These are phyloP conservation scores for Papilio elwesi DNA, from an alignment of 2,888 invertebrate genomes.

Conservation along the genomic window DNA sequence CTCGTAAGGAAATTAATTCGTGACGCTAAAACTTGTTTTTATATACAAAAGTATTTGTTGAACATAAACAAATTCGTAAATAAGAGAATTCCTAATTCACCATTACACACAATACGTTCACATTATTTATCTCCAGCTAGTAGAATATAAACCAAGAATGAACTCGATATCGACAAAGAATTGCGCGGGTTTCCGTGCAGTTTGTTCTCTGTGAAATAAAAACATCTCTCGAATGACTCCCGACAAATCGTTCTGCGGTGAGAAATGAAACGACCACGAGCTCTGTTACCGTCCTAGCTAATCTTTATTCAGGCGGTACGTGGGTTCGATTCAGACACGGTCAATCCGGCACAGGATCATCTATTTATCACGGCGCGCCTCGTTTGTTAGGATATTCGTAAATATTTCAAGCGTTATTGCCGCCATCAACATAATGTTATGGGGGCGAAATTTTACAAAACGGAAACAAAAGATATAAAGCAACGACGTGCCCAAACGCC, in stretches of 20 bases:
- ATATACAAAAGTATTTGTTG: not conserved
- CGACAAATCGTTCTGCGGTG: conserved; percentile 46
- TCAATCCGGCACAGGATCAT: conserved; percentile 72
- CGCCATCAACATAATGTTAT: conserved; percentile 83
- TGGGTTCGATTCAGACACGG: conserved; percentile 58
- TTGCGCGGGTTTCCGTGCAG: conserved; percentile 41
- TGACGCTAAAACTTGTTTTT: not conserved
- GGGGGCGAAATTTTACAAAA: conserved; percentile 81
- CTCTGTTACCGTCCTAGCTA: conserved; percentile 50
- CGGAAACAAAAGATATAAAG: conserved; percentile 81
- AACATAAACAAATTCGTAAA: not conserved
- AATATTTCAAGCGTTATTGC: conserved; percentile 83
- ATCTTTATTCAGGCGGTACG: conserved; percentile 64
- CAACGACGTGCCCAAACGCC: conserved; percentile 65
- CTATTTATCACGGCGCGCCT: conserved; percentile 75
- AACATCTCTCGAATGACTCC: conserved; percentile 45
- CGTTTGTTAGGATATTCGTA: conserved; percentile 82
- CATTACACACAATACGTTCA: conserved; percentile 1
- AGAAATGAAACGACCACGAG: conserved; percentile 45
- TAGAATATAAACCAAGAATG: conserved; percentile 47
- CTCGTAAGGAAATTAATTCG: no score
- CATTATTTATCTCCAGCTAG: conserved; percentile 2
- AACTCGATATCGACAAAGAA: conserved; percentile 45
- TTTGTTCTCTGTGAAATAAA: conserved; percentile 53
- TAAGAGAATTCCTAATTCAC: not conserved